phyloP scores from a whole-genome alignment of 2,888 invertebrate genomes.

The Deilephila porcellus region DNA sequence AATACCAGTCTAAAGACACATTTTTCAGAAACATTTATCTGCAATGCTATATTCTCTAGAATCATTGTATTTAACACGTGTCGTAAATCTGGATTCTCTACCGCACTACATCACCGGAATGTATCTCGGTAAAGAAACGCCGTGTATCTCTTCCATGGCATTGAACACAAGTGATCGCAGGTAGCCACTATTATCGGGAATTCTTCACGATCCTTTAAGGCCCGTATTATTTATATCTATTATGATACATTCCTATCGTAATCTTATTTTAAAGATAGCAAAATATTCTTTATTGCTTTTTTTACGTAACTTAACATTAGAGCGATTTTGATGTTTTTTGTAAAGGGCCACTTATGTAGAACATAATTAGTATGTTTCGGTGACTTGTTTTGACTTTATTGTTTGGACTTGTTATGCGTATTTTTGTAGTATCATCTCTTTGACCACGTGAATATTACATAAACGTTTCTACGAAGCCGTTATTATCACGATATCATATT shows the following conservation, averaged over 20 bases:
- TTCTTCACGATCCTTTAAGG: constrained; percentile 4
- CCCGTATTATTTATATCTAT: neutral
- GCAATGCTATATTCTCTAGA: neutral
- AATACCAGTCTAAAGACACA: no score
- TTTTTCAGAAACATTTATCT: no score
- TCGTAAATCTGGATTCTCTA: constrained; percentile 8
- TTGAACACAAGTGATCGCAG: neutral
- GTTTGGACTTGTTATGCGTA: no score
- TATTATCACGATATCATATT: no score
- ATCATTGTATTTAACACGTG: neutral
- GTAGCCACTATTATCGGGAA: constrained; percentile 8
- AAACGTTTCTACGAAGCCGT: no score
- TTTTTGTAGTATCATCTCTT: no score
- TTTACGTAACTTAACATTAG: neutral
- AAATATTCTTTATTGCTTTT: neutral
- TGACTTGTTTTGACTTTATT: no score
- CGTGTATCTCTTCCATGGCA: constrained; percentile 20
- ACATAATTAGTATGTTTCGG: no score
- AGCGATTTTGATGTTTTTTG: no score
- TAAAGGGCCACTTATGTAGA: no score
- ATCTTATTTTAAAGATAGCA: neutral
- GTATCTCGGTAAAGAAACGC: constrained; percentile 1
- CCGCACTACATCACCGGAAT: constrained; percentile 6
- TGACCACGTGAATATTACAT: no score
- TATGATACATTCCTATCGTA: neutral